Base-by-base conservation (phyloP, 1,140 invertebrate genomes). In the Drosophila truncata region DNA sequence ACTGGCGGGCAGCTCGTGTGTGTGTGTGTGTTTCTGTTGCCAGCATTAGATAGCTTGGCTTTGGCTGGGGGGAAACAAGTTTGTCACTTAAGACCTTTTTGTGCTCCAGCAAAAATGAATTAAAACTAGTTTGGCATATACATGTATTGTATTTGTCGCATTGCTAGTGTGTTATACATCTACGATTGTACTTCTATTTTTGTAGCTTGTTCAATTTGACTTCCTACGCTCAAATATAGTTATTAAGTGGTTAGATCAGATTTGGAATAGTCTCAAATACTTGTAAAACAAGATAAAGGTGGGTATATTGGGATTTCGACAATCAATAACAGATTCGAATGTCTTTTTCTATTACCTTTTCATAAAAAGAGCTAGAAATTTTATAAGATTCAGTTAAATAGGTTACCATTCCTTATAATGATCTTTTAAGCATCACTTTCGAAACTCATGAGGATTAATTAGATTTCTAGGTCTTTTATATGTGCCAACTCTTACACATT, bases 81-180 rank as follows among this genome's bases (percentile, higher is more conserved):
- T 87, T 87, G 84, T 83, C 83, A 88, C 76, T 88, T 77, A 83
- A 87, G 80, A 83, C 84, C 85, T 83, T 82, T 88, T 88, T 88
- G 76, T 78, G 80, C 84, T 78, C 77, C 70, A 87, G 82, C 82
- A 50, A 70, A 83, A 79, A 85, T 82, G 75, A 82, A 87, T 87
- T 85, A 74, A 88, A 87, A 87, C 83, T 65, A 83, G 83, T 86
- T 86, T 72, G 37, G 39, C 27, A 52, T 5, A 71, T 71, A 72
- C 44, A 61, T 54, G 64, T 61, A 59, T 54, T 50, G 60, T 39
- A 27, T 69, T 66, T 78, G 60, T 79, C 49, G 71, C 54, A 80
- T 57, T 77, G 61, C 71, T 72, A 47, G 29, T 61, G 39, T 73
- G 59, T 31, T 60, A 52, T 72, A 70, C 66, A 49, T 71, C n/a